Conservation (phyloP, 2,888 invertebrate species). For the Gastracanthus pulcherrimus region DNA sequence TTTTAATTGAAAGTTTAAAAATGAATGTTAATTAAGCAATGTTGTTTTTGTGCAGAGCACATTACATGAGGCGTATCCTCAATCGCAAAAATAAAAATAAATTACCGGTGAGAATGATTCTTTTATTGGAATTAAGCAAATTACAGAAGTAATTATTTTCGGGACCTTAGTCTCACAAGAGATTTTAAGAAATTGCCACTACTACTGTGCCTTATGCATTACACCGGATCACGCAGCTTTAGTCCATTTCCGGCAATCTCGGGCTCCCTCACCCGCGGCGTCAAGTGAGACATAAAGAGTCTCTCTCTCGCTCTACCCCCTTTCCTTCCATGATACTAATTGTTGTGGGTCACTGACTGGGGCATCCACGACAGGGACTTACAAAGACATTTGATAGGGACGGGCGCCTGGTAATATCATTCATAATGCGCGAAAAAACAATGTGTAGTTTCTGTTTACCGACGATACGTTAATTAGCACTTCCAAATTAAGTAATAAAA, state of each 20-base stretch:
- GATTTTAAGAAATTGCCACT: conserved; percentile 47
- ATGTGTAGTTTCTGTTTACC: too few species aligned
- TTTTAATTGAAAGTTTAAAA: neutral
- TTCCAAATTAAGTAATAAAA: too few species aligned
- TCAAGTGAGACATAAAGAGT: conserved; percentile 61
- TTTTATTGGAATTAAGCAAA: conserved; percentile 22
- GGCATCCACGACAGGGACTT: conserved; percentile 58
- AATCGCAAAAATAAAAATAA: conserved; percentile 38
- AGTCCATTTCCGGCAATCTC: conserved; percentile 73
- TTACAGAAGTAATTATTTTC: conserved; percentile 35
- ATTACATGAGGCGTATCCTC: conserved; percentile 5
- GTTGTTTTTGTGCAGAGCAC: neutral
- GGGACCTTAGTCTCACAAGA: neutral
- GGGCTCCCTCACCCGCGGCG: conserved; percentile 65
- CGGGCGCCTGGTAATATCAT: conserved; percentile 60
- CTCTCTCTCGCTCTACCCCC: conserved; percentile 61
- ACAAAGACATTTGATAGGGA: conserved; percentile 65
- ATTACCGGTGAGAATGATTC: neutral
- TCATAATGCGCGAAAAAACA: too few species aligned
- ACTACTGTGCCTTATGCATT: neutral
- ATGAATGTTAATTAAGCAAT: neutral
- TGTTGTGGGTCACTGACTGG: conserved; percentile 74
- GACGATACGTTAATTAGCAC: too few species aligned
- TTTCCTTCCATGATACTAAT: conserved; percentile 65
- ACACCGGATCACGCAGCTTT: conserved; percentile 72